A percentile compares a stretch with the other conserved stretches of the same genome.
These are phyloP conservation scores for Endotricha flammealis DNA, from an alignment of 2,888 invertebrate species.

Conservation along the genomic window DNA sequence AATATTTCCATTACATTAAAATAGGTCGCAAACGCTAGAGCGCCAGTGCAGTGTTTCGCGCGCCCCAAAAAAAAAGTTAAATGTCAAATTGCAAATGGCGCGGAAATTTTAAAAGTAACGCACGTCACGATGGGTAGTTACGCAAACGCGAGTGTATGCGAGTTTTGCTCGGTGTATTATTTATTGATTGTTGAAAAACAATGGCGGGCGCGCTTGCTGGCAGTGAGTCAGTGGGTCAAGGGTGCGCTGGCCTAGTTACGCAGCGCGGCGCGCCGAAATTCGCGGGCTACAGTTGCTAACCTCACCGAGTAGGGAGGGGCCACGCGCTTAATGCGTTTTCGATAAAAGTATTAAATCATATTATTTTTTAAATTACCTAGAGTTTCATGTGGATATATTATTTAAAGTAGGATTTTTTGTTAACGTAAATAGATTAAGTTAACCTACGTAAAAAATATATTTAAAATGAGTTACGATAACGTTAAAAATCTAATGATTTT, in stretches of 20 bases:
- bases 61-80: slow-evolving; percentile 38
- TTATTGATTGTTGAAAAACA: slow-evolving; percentile 78
- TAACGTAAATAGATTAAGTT: no score
- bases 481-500: no score
- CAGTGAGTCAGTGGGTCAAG: slow-evolving; percentile 77
- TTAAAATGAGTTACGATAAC: no score
- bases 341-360: no score
- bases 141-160: slow-evolving; percentile 58
- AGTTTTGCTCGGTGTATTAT: slow-evolving; percentile 69
- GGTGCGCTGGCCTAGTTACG: slow-evolving; percentile 69
- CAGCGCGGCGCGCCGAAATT: slow-evolving; percentile 71
- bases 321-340: slow-evolving; percentile 3
- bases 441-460: no score
- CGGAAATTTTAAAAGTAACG: slow-evolving; percentile 16
- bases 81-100: slow-evolving; percentile 8
- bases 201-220: slow-evolving; percentile 69
- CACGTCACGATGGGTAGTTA: slow-evolving; percentile 54
- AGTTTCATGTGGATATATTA: no score
- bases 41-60: slow-evolving; percentile 26
- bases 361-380: no score
- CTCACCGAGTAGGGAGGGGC: slow-evolving; percentile 55
- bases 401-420: no score
- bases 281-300: slow-evolving; percentile 69
- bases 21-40: slow-evolving; percentile 25
- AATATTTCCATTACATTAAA: slow-evolving; percentile 39